A percentile compares a stretch with the other conserved stretches of the same genome.
phyloP scores from a whole-genome alignment of 2,797 vertebrate species.

The Chloroceryle inda region DNA sequence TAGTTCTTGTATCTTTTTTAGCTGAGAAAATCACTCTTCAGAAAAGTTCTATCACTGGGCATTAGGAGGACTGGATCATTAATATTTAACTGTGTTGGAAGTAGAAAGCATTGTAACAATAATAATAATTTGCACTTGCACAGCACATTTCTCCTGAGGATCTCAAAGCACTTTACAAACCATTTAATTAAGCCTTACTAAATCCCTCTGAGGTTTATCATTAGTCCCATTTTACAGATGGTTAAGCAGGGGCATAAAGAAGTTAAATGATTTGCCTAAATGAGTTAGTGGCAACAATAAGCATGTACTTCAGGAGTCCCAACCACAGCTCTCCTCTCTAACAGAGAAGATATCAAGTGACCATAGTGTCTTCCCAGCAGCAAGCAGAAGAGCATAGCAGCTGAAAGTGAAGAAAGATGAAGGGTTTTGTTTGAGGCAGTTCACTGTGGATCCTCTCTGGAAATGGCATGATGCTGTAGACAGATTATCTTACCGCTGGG shows the following conservation, averaged over 20 bases:
- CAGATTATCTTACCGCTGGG: accelerated
- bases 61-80: constrained; percentile 58
- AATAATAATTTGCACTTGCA: constrained; percentile 72
- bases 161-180: constrained; percentile 73
- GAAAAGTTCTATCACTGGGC: constrained; percentile 48
- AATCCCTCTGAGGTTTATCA: constrained; percentile 70
- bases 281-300: constrained; percentile 62
- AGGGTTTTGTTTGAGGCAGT: background rate
- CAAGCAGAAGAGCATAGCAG: background rate
- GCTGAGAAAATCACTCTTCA: constrained; percentile 6
- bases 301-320: background rate
- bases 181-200: constrained; percentile 72
- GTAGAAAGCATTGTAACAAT: constrained; percentile 65
- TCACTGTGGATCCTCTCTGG: background rate
- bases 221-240: constrained; percentile 75
- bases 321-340: background rate
- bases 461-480: background rate
- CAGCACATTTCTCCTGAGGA: constrained; percentile 70
- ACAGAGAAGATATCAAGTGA: background rate
- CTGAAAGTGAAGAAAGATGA: background rate
- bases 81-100: constrained; percentile 73
- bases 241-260: constrained; percentile 73
- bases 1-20: background rate
- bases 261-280: constrained; percentile 71
- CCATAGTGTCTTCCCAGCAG: background rate